Conservation (phyloP, 2,888 invertebrate genomes). For the Tineola bisselliella region DNA sequence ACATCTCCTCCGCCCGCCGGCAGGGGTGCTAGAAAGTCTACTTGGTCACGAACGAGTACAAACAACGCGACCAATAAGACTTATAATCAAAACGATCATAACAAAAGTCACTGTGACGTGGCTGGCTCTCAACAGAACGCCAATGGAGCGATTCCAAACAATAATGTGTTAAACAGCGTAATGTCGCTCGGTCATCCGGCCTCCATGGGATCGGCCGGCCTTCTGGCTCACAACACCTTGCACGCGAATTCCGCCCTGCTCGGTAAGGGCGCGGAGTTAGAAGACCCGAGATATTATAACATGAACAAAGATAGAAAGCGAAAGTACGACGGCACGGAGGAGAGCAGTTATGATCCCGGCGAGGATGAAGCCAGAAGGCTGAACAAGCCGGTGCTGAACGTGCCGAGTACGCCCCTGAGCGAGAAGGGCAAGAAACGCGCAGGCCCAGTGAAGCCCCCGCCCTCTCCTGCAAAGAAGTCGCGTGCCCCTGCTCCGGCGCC, state of each 20-base stretch:
- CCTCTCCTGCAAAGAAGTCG: slow-evolving; percentile 35
- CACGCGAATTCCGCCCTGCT: slow-evolving; percentile 35
- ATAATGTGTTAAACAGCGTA: slow-evolving; percentile 41
- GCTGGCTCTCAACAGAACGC: slow-evolving; percentile 47
- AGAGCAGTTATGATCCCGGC: slow-evolving; percentile 70
- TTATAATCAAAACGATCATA: slow-evolving; percentile 45
- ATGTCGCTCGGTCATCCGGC: slow-evolving; percentile 44
- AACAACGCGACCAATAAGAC: slow-evolving; percentile 49
- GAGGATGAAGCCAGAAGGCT: slow-evolving; percentile 59
- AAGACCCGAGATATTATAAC: slow-evolving; percentile 79
- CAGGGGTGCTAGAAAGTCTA: slow-evolving; percentile 72
- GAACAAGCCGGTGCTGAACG: slow-evolving; percentile 61
- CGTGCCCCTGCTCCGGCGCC: slow-evolving; percentile 28
- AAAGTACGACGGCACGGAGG: slow-evolving; percentile 74
- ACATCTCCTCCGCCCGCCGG: slow-evolving; percentile 81
- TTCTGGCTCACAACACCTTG: slow-evolving; percentile 55
- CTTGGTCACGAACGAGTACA: slow-evolving; percentile 68
- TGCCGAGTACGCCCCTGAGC: slow-evolving; percentile 57
- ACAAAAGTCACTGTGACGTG: slow-evolving; percentile 46
- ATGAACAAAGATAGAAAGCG: slow-evolving; percentile 77
- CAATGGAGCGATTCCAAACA: slow-evolving; percentile 49
- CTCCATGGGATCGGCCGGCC: slow-evolving; percentile 48
- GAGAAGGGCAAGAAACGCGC: slow-evolving; percentile 58
- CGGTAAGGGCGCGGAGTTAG: slow-evolving; percentile 51
- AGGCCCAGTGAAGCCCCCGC: slow-evolving; percentile 39